These are phyloP conservation scores for Ostrea edulis DNA, from an alignment of 1,140 invertebrate genomes.

Conservation along the genomic window DNA sequence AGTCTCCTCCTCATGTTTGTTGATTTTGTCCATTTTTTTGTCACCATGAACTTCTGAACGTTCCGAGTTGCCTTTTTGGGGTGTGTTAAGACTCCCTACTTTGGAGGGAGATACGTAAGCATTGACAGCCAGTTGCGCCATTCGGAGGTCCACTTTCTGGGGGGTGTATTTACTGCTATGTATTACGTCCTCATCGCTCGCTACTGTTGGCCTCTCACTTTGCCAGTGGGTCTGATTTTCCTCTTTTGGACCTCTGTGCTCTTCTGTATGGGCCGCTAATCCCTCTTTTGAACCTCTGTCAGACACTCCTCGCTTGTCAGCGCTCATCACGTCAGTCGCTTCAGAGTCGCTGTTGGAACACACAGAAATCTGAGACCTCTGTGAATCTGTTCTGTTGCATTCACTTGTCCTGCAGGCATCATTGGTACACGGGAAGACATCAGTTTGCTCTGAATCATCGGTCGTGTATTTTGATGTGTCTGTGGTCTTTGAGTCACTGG, in stretches of 20 bases:
- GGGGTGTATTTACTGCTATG: constrained; percentile 17
- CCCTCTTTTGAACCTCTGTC: background rate
- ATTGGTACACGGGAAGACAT: no score
- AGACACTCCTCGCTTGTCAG: background rate
- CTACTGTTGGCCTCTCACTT: background rate
- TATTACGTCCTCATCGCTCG: background rate
- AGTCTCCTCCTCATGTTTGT: background rate
- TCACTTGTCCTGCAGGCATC: background rate
- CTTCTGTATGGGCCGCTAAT: background rate
- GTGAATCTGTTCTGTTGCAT: background rate
- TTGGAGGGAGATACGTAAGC: background rate
- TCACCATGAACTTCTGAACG: background rate
- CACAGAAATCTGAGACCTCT: background rate
- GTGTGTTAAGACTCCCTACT: background rate
- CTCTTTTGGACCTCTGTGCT: background rate
- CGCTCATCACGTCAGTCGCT: background rate
- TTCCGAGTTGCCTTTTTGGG: background rate
- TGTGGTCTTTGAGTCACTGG: background rate
- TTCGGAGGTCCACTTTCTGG: constrained; percentile 1
- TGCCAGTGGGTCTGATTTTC: background rate
- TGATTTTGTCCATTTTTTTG: background rate
- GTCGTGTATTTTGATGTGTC: background rate
- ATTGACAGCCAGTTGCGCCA: constrained; percentile 7
- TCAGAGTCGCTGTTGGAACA: background rate
- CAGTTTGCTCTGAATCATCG: background rate